Evolutionary conservation across 1,140 invertebrate species (phyloP), one percentile per base, ranked within the genome.

Genomic region (Gerris buenoi): DNA sequence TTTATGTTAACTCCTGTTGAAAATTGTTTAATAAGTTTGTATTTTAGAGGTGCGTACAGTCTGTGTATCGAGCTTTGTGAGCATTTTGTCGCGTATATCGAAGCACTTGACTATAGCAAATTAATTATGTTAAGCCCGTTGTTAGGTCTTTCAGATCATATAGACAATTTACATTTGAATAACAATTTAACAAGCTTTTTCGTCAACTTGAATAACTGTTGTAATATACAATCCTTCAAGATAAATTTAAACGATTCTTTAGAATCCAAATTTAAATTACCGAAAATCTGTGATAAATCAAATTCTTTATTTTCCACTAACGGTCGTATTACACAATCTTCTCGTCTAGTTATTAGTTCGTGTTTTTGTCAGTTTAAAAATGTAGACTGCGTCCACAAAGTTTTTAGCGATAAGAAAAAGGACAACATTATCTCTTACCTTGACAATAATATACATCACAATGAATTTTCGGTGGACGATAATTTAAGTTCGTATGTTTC

Each of bases 11-110:
- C 69, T 26, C 70, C 75, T 0, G 71, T 82, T 58, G 78, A 82
- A 27, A 80, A 79, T 68, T 82, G 79, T 76, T 72, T 83, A 68
- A 65, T 82, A 14, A 78, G 77, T 69, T 79, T 78, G 71, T 83
- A 78, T 71, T 70, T 80, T 59, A 77, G 78, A 65, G 75, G 79
- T 69, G 79, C 81, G 68, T 82, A 78, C 73, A 65, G 71, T 28
- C 68, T 80, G 2, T 83, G 81, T 72, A 74, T 77, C 64, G 74
- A 79, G 71, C 66, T 81, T 23, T 81, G 79, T 75, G 72, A 74
- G 68, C 72, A 76, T n/a, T 70, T 67, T 57, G 18, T 57, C 1
- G 63, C 67, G 25, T 61, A 68, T 62, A 15, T 70, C 2, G 63
- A 70, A 60, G 67, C 69, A 25, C 33, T 63, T 27, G 65, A 71